Evolutionary conservation across 1,140 invertebrate species (phyloP).

Genomic region (Cheumatopsyche charites): DNA sequence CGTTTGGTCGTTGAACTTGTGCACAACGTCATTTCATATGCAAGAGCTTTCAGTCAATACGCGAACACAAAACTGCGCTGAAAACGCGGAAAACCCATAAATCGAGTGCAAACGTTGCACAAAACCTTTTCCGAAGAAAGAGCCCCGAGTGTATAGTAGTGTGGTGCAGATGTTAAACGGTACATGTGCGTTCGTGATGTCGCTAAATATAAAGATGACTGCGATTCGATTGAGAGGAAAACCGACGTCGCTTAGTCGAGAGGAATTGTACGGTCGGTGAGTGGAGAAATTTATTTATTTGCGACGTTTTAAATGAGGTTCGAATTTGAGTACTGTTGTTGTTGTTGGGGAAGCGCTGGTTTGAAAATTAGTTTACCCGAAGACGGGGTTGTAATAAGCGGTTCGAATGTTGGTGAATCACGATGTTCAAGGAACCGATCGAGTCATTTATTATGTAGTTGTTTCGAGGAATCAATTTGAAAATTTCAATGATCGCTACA

Average conservation of each 20-base stretch:
- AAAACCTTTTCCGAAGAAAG: neutral
- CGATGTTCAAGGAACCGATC: conserved; percentile 1
- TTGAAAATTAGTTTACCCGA: too few species aligned
- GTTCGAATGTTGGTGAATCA: neutral
- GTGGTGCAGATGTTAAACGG: neutral
- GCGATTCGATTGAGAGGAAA: too few species aligned
- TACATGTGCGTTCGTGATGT: neutral
- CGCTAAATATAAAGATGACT: conserved; percentile 15
- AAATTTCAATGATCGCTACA: too few species aligned
- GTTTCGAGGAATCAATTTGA: conserved; percentile 1
- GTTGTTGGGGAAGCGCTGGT: too few species aligned
- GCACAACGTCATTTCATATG: neutral
- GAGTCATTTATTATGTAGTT: neutral
- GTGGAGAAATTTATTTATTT: too few species aligned
- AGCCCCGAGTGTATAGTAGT: neutral
- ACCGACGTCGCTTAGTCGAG: too few species aligned
- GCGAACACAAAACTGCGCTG: neutral
- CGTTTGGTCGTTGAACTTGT: conserved; percentile 24
- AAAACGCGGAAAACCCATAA: neutral
- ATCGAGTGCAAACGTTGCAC: neutral
- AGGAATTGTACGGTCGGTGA: too few species aligned
- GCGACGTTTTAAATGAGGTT: too few species aligned
- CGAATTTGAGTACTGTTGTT: too few species aligned
- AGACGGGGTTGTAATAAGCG: too few species aligned
- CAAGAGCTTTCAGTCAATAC: neutral